Conservation (phyloP, 1,140 invertebrate species). For the Pseudomyrmex cubaensis region DNA sequence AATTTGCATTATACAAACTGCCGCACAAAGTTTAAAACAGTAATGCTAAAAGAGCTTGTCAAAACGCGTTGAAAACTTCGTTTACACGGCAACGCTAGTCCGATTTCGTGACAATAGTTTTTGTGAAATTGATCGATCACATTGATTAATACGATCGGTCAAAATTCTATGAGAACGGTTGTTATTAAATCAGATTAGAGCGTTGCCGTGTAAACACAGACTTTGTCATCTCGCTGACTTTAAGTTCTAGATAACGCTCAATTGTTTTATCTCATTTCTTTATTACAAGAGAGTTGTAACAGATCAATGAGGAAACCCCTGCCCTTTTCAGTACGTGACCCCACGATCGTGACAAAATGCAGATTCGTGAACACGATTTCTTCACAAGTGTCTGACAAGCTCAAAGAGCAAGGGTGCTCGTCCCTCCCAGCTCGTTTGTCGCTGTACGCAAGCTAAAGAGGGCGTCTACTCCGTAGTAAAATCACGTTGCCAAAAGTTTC, state of each 20-base stretch:
- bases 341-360: slow-evolving; percentile 57
- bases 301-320: slow-evolving; percentile 57
- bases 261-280: neutral
- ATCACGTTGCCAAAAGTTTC: slow-evolving; percentile 54
- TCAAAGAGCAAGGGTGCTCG: slow-evolving; percentile 39
- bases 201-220: neutral
- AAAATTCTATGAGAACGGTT: too few relatives aligned
- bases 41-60: neutral
- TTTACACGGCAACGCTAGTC: too few relatives aligned
- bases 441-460: neutral
- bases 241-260: slow-evolving; percentile 57
- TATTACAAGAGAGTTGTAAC: slow-evolving; percentile 42
- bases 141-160: too few relatives aligned
- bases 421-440: slow-evolving; percentile 54
- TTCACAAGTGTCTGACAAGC: slow-evolving; percentile 40
- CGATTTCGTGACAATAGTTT: too few relatives aligned
- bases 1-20: neutral
- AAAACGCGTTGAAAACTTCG: too few relatives aligned
- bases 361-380: slow-evolving; percentile 61
- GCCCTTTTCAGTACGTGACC: slow-evolving; percentile 23
- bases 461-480: slow-evolving; percentile 34
- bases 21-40: slow-evolving; percentile 40
- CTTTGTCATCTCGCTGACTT: slow-evolving; percentile 23
- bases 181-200: too few relatives aligned
- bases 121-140: too few relatives aligned